These are phyloP conservation scores for Chrysolina oricalcia DNA, from an alignment of 2,888 invertebrate genomes.

Conservation along the genomic window DNA sequence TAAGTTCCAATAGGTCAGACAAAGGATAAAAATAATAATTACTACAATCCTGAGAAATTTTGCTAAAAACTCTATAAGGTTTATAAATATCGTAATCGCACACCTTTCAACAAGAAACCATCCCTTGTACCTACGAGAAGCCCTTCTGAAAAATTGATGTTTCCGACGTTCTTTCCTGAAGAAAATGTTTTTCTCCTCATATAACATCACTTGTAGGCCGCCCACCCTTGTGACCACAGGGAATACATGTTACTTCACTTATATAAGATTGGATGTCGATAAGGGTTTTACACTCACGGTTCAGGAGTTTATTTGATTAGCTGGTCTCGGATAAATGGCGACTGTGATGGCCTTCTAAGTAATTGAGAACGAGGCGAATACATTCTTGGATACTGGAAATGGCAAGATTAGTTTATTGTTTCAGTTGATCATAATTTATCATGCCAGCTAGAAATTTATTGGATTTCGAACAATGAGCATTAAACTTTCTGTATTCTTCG, in stretches of 20 bases:
- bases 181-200: neutral
- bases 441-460: too few relatives aligned
- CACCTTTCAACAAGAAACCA: too few relatives aligned
- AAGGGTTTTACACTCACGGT: conserved; percentile 13
- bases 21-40: too few relatives aligned
- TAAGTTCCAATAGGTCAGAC: too few relatives aligned
- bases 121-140: too few relatives aligned
- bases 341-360: conserved; percentile 42
- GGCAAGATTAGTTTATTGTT: neutral
- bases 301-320: conserved; percentile 39
- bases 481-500: too few relatives aligned
- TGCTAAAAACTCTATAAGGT: too few relatives aligned
- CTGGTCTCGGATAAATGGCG: conserved; percentile 37
- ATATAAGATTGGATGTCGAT: conserved; percentile 25
- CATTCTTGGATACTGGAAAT: conserved; percentile 24
- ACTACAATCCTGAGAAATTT: too few relatives aligned
- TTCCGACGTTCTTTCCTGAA: too few relatives aligned
- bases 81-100: too few relatives aligned
- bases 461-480: too few relatives aligned
- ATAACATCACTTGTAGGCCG: neutral
- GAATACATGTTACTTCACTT: conserved; percentile 31
- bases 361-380: conserved; percentile 48
- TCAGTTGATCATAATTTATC: neutral
- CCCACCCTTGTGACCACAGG: conserved; percentile 15
- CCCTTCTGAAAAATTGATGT: too few relatives aligned